These are phyloP conservation scores for Gnathonemus longibarbis DNA, from an alignment of 2,113 vertebrate species.

Conservation along the genomic window DNA sequence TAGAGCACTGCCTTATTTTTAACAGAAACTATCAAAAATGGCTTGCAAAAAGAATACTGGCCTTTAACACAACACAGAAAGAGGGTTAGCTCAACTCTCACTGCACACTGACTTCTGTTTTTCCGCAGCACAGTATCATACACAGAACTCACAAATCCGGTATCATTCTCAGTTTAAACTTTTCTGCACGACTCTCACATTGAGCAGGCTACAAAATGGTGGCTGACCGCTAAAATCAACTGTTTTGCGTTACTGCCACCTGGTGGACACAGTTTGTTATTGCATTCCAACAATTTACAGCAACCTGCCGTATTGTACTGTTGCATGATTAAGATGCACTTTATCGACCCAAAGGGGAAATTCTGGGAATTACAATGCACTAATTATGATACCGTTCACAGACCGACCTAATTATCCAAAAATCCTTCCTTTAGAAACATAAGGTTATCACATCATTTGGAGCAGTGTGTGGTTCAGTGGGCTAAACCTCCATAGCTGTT, in stretches of 20 bases:
- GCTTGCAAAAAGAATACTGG: not conserved
- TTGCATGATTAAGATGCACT: not conserved
- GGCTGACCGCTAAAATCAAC: slow-evolving; percentile 1
- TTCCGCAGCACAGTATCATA: not conserved
- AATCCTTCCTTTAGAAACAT: not conserved
- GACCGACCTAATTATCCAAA: not conserved
- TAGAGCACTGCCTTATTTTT: not conserved
- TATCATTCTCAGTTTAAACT: not conserved
- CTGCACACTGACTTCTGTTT: not conserved
- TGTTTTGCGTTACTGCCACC: slow-evolving; percentile 51
- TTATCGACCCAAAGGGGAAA: not conserved
- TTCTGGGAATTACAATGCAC: not conserved
- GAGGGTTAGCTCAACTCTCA: not conserved
- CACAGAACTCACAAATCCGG: not conserved
- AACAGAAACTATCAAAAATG: not conserved
- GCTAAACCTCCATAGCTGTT: too few relatives aligned
- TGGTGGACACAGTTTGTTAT: slow-evolving; percentile 38
- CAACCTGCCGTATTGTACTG: not conserved
- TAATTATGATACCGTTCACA: not conserved
- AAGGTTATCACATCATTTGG: not conserved
- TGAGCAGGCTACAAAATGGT: slow-evolving; percentile 45
- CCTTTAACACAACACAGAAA: not conserved
- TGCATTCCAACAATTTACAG: not conserved
- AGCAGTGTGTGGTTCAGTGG: too few relatives aligned
- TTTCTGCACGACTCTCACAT: not conserved